Conservation (phyloP, 2,888 invertebrate genomes). For the Euphydryas editha region DNA sequence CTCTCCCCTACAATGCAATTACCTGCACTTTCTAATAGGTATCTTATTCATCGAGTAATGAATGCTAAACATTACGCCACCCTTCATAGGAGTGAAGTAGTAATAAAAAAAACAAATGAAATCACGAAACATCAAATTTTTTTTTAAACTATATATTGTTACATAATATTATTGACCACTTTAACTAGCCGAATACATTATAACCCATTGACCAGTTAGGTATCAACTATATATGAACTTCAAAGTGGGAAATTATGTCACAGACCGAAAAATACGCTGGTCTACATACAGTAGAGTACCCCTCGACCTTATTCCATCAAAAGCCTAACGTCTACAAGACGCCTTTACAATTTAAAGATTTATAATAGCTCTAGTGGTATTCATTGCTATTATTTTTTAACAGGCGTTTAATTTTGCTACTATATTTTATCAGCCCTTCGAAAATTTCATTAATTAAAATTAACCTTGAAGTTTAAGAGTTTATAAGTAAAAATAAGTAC, state of each 20-base stretch:
- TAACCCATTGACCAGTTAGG: slow-evolving; percentile 9
- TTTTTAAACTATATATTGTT: no score
- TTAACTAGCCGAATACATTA: neutral
- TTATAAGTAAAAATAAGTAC: neutral
- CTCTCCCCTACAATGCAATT: no score
- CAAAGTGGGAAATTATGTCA: slow-evolving; percentile 31
- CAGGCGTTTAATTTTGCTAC: slow-evolving; percentile 7
- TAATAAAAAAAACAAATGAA: no score
- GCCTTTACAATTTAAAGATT: slow-evolving; percentile 10
- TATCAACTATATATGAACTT: slow-evolving; percentile 23
- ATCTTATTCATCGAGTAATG: no score
- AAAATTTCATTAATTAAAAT: no score
- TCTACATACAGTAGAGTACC: slow-evolving; percentile 18
- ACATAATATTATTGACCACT: neutral
- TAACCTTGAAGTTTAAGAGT: no score
- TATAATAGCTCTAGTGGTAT: neutral
- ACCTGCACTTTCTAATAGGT: no score
- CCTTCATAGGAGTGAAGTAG: no score
- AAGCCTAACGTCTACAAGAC: slow-evolving; percentile 14
- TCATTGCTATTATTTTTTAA: slow-evolving; percentile 12
- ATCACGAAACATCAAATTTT: no score
- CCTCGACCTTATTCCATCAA: slow-evolving; percentile 32
- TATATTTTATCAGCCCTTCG: neutral
- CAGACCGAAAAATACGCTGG: slow-evolving; percentile 26
- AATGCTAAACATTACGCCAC: no score